Percentiles rank a stretch among this genome's conserved stretches.
These are phyloP conservation scores for Orthosia gracilis DNA, from an alignment of 2,888 invertebrate species.

Conservation along the genomic window DNA sequence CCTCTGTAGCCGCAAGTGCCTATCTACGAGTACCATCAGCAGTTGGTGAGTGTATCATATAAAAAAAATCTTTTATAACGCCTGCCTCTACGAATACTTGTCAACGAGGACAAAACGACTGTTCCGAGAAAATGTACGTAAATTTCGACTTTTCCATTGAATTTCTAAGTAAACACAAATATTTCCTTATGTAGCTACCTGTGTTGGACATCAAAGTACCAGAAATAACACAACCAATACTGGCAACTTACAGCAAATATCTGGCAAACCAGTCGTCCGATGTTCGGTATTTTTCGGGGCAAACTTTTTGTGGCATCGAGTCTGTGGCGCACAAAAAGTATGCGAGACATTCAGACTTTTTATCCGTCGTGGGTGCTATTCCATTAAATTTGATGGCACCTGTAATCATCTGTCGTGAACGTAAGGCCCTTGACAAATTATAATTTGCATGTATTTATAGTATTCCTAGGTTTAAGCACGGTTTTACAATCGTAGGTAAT, in stretches of 20 bases:
- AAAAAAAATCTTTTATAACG: no score
- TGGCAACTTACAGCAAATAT: not conserved
- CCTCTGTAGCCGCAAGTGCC: no score
- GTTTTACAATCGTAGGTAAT: no score
- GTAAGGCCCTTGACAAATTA: not conserved
- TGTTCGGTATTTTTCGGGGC: not conserved
- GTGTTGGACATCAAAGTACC: not conserved
- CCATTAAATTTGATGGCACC: conserved; percentile 4
- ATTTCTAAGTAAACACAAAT: not conserved
- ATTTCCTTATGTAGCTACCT: not conserved
- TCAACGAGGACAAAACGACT: no score
- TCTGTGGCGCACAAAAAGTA: conserved; percentile 11
- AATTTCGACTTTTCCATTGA: not conserved
- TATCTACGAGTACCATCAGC: no score
- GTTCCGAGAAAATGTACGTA: no score
- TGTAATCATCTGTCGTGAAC: conserved; percentile 1
- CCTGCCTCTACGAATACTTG: no score
- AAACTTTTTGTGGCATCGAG: not conserved
- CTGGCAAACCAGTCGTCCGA: conserved; percentile 4
- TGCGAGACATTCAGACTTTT: not conserved
- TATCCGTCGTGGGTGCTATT: not conserved
- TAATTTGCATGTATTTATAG: not conserved
- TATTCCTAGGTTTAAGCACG: no score
- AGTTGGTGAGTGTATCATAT: no score
- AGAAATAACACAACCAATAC: not conserved